Conservation (phyloP, 2,888 invertebrate genomes). For the Bimastos eiseni region DNA sequence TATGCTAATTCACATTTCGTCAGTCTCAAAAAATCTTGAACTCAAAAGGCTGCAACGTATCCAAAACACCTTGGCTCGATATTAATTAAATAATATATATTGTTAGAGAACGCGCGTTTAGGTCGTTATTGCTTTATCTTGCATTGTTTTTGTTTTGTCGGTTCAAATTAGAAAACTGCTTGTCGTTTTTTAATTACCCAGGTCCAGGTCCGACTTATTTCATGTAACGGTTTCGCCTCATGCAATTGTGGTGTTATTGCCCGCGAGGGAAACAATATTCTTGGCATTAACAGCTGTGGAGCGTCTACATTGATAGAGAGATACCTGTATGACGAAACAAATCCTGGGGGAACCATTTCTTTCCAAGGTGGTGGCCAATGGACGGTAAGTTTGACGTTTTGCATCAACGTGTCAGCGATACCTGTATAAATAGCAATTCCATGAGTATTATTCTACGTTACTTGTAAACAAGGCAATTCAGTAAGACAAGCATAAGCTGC, state of each 20-base stretch:
- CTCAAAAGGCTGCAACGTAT: too few relatives aligned
- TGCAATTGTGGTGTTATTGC: conserved; percentile 1
- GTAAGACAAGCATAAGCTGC: too few relatives aligned
- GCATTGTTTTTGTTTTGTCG: too few relatives aligned
- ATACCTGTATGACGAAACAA: background rate
- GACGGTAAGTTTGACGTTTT: background rate
- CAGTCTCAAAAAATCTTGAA: too few relatives aligned
- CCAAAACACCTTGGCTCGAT: too few relatives aligned
- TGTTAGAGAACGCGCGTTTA: too few relatives aligned
- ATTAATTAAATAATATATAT: too few relatives aligned
- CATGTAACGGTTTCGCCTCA: background rate
- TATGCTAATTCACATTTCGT: too few relatives aligned
- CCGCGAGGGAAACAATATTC: background rate
- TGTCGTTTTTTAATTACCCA: background rate
- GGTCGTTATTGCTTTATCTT: too few relatives aligned
- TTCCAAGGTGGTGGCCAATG: background rate
- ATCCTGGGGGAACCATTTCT: background rate
- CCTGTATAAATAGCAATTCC: background rate
- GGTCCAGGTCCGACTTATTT: background rate
- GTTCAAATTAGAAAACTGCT: too few relatives aligned
- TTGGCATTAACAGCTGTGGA: conserved; percentile 8
- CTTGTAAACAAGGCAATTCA: too few relatives aligned
- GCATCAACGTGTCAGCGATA: background rate
- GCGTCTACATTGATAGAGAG: background rate
- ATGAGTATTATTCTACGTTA: background rate